These are phyloP conservation scores for Daubentonia madagascariensis DNA, from an alignment of 2,113 vertebrate genomes.

Conservation along the genomic window DNA sequence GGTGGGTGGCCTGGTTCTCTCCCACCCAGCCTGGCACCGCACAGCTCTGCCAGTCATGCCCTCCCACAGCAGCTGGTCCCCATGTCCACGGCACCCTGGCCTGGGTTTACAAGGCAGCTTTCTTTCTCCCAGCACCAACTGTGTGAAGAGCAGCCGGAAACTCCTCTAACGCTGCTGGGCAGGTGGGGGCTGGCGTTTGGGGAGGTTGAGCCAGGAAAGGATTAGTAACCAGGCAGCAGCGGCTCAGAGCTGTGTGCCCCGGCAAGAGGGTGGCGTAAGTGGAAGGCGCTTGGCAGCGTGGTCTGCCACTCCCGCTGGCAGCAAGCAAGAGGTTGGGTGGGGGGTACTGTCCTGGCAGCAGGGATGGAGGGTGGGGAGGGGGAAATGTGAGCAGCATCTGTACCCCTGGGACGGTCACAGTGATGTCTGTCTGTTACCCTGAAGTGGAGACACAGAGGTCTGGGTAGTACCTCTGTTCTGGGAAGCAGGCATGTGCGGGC, in stretches of 20 bases:
- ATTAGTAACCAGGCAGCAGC: conserved; percentile 77
- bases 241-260: conserved; percentile 53
- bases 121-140: conserved; percentile 55
- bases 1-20: not conserved
- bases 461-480: not conserved
- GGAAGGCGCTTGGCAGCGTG: conserved; percentile 57
- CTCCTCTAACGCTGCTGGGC: conserved; percentile 31
- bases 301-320: conserved; percentile 26
- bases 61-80: conserved; percentile 59
- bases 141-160: conserved; percentile 59
- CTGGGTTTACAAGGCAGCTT: conserved; percentile 54
- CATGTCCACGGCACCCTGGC: conserved; percentile 50
- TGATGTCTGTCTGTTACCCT: not conserved
- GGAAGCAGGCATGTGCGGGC: not conserved
- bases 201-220: conserved; percentile 71
- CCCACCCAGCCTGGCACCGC: not conserved
- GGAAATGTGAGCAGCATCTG: not conserved
- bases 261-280: not conserved
- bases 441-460: not conserved
- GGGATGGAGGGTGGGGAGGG: not conserved
- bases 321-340: not conserved
- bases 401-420: not conserved
- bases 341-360: not conserved
- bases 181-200: conserved; percentile 67
- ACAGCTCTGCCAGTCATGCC: conserved; percentile 2